phyloP scores from a whole-genome alignment of 2,888 invertebrate species.

The Seira sanloemensis region DNA sequence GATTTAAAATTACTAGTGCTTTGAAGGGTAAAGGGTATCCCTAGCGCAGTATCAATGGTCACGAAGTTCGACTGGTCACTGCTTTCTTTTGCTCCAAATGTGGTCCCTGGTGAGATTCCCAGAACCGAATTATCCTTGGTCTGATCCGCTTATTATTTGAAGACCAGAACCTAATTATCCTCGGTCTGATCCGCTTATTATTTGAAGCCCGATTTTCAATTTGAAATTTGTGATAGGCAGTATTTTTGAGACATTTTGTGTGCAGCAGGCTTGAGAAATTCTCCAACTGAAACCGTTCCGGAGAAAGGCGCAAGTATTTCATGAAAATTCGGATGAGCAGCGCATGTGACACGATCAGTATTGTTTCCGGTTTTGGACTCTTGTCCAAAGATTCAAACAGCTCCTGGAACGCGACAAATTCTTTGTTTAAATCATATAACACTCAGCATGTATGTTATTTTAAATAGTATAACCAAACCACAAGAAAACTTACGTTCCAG shows the following conservation, averaged over 20 bases:
- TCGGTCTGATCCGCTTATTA: slow-evolving; percentile 6
- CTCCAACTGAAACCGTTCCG: slow-evolving; percentile 35
- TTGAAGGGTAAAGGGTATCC: too few species aligned
- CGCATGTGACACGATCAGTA: slow-evolving; percentile 49
- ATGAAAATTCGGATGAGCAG: slow-evolving; percentile 44
- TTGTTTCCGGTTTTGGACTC: slow-evolving; percentile 30
- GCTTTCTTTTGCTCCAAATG: slow-evolving; percentile 26
- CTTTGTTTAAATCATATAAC: neutral
- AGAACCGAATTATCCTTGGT: slow-evolving; percentile 37
- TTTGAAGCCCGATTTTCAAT: slow-evolving; percentile 26
- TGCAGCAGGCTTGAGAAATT: slow-evolving; percentile 32
- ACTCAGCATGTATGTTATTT: too few species aligned
- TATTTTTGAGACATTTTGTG: slow-evolving; percentile 45
- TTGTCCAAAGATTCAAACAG: slow-evolving; percentile 35
- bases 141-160: slow-evolving; percentile 6
- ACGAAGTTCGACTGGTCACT: neutral
- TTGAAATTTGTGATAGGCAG: slow-evolving; percentile 52
- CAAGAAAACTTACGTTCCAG: slow-evolving; percentile 28
- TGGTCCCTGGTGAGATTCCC: slow-evolving; percentile 41
- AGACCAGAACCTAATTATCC: slow-evolving; percentile 30
- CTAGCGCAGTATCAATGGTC: too few species aligned
- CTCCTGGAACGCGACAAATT: slow-evolving; percentile 2
- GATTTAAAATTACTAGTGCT: too few species aligned
- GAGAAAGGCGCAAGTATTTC: slow-evolving; percentile 32
- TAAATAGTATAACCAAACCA: too few species aligned